Percentiles rank a stretch among this genome's conserved stretches.
phyloP scores from a whole-genome alignment of 1,140 invertebrate species.

The Drosophila aff. region DNA sequence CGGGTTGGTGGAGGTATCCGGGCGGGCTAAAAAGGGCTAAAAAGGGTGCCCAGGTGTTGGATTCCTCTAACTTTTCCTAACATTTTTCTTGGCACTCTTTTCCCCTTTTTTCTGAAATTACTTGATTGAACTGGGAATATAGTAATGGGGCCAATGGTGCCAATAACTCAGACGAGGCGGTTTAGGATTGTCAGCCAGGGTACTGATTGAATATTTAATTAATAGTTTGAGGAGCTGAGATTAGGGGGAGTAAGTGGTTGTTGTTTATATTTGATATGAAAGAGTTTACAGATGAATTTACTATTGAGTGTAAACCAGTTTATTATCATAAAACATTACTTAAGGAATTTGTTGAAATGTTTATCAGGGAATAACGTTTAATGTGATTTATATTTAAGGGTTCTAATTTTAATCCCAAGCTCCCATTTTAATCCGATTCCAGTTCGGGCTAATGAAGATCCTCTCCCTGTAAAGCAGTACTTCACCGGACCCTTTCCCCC shows the following conservation, averaged over 20 bases:
- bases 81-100: slow-evolving; percentile 35
- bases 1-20: slow-evolving; percentile 1
- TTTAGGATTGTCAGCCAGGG: slow-evolving; percentile 1
- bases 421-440: slow-evolving; percentile 13
- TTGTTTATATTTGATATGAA: neutral
- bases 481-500: neutral
- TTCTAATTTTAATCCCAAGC: neutral
- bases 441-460: slow-evolving; percentile 24
- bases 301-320: too few species aligned
- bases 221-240: neutral
- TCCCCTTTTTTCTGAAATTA: slow-evolving; percentile 24
- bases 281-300: neutral
- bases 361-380: neutral
- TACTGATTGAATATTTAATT: slow-evolving; percentile 33
- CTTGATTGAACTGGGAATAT: slow-evolving; percentile 54
- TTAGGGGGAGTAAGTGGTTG: neutral
- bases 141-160: slow-evolving; percentile 33
- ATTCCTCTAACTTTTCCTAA: slow-evolving; percentile 25
- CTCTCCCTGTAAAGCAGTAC: neutral
- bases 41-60: slow-evolving; percentile 45
- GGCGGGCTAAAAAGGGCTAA: slow-evolving; percentile 7
- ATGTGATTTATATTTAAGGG: neutral
- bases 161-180: slow-evolving; percentile 17
- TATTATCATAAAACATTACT: neutral
- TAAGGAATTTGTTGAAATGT: neutral